These are phyloP conservation scores for Neotoma lepida DNA, from an alignment of 2,113 vertebrate genomes.

Conservation along the genomic window DNA sequence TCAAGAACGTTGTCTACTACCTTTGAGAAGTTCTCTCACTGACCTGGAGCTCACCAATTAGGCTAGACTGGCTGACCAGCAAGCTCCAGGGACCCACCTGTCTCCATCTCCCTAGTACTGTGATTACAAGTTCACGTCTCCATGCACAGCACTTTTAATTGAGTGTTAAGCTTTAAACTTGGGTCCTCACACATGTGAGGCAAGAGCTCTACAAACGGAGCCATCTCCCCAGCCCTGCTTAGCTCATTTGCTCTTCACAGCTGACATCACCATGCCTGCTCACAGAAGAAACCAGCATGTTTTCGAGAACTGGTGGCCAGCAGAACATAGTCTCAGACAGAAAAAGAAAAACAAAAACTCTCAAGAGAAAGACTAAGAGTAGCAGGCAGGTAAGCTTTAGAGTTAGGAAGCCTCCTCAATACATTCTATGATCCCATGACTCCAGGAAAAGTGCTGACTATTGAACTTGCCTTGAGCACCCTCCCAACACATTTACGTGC, in stretches of 20 bases:
- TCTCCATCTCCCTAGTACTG: neutral
- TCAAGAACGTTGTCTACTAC: neutral
- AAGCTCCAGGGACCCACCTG: neutral
- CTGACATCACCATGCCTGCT: neutral
- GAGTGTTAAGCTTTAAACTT: neutral
- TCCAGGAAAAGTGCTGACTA: neutral
- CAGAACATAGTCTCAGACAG: neutral
- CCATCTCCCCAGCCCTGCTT: neutral
- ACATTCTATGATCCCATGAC: fast-evolving
- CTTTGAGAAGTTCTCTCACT: neutral
- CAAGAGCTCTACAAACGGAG: neutral
- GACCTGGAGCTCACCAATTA: neutral
- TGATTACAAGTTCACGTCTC: neutral
- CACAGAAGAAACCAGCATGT: neutral
- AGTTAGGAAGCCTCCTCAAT: neutral
- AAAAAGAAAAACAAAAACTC: no score
- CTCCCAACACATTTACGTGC: neutral
- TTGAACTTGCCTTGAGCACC: neutral
- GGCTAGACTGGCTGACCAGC: neutral
- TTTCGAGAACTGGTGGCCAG: neutral
- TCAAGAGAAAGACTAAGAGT: neutral
- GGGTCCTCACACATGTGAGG: fast-evolving
- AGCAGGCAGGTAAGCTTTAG: neutral
- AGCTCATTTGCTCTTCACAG: neutral
- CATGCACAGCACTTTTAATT: no score